phyloP scores from a whole-genome alignment of 1,140 invertebrate species.

The Zaprionus capensis region DNA sequence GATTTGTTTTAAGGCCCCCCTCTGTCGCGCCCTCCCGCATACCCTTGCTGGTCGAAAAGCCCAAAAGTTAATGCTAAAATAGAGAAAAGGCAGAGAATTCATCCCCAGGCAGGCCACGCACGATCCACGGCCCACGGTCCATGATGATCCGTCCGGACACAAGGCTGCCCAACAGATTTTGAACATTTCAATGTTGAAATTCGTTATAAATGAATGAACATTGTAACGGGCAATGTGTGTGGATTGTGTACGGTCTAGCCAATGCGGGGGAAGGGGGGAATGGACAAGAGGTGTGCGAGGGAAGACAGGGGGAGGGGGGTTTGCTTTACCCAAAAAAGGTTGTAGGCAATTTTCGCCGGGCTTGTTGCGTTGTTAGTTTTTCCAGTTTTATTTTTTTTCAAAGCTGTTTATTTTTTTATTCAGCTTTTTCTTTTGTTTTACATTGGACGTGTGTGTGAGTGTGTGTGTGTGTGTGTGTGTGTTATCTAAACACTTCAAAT shows the following conservation, averaged over 20 bases:
- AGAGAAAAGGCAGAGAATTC: slow-evolving; percentile 35
- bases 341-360: slow-evolving; percentile 51
- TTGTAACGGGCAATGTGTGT: slow-evolving; percentile 59
- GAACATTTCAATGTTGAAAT: slow-evolving; percentile 76
- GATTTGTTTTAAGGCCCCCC: slow-evolving; percentile 42
- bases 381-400: slow-evolving; percentile 41
- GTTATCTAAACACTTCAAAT: slow-evolving; percentile 50
- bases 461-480: slow-evolving; percentile 9
- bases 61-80: slow-evolving; percentile 1
- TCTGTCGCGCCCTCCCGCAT: neutral
- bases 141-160: slow-evolving; percentile 18
- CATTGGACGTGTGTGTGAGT: slow-evolving; percentile 9
- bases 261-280: neutral
- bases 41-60: neutral
- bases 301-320: neutral
- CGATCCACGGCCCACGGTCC: slow-evolving; percentile 18
- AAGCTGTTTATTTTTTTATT: slow-evolving; percentile 17
- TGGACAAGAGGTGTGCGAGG: neutral
- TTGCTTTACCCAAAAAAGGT: slow-evolving; percentile 35
- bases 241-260: slow-evolving; percentile 19
- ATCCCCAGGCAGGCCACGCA: slow-evolving; percentile 36
- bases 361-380: slow-evolving; percentile 49
- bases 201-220: slow-evolving; percentile 79
- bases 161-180: slow-evolving; percentile 45
- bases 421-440: slow-evolving; percentile 4